A percentile compares a stretch with the other conserved stretches of the same genome.
These are phyloP conservation scores for Andrena hattorfiana DNA, from an alignment of 2,888 invertebrate species.

Conservation along the genomic window DNA sequence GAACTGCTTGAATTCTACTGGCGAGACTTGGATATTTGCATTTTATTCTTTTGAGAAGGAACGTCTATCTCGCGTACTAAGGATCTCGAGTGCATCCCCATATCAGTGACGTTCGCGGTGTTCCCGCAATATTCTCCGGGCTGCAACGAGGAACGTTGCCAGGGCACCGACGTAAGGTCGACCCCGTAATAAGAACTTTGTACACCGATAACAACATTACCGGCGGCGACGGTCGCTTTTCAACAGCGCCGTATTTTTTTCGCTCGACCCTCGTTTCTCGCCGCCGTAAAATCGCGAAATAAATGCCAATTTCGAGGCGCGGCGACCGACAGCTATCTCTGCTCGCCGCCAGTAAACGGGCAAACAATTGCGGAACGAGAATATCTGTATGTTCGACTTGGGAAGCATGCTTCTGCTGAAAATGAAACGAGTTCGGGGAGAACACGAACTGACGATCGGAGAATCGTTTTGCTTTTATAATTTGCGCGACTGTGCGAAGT, in stretches of 20 bases:
- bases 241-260: conserved; percentile 33
- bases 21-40: neutral
- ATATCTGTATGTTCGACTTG: conserved; percentile 32
- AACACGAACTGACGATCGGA: neutral
- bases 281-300: conserved; percentile 51
- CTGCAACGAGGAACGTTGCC: conserved; percentile 3
- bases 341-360: conserved; percentile 35
- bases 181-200: conserved; percentile 16
- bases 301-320: conserved; percentile 60
- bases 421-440: conserved; percentile 22
- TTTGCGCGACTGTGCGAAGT: neutral
- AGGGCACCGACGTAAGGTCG: neutral
- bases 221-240: conserved; percentile 10
- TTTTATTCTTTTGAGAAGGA: neutral
- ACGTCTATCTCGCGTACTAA: neutral
- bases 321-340: conserved; percentile 38
- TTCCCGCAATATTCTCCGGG: neutral
- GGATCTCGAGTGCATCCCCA: neutral
- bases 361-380: conserved; percentile 54
- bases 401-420: conserved; percentile 32
- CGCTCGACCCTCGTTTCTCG: conserved; percentile 11
- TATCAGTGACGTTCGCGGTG: neutral
- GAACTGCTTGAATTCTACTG: neutral
- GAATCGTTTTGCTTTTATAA: neutral
- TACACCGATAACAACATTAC: conserved; percentile 17